Evolutionary conservation across 2,797 vertebrate species (phyloP), one percentile per base, ranked within the genome.

Genomic region (Micromesistius poutassou): DNA sequence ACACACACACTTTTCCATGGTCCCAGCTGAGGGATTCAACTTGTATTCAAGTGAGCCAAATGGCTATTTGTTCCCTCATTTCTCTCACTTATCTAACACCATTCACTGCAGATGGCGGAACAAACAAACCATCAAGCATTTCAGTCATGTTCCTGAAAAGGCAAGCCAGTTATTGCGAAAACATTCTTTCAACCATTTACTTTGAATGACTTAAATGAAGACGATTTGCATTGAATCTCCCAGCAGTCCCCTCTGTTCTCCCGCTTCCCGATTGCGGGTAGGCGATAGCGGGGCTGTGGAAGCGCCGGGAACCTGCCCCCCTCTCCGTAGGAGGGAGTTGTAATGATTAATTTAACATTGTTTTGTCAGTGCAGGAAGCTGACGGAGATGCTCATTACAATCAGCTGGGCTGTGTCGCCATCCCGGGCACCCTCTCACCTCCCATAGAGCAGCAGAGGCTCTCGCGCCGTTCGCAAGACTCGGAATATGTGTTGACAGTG

Each of bases 271-370:
- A 36, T 36, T 36, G 36, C 36, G 35, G 35, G 35, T 36, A 36
- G 8, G 35, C 6, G 35, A 33, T n/a, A 9, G 4, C 1, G 35
- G 8, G 35, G 5, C 5, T 36, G 6, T 88, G 87, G 84, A 77
- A 81, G 82, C 87, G 80, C 87, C 81, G 81, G 79, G 81, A 79
- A 85, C 82, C 85, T 82, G 90, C 22, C 50, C 50, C 42, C 14
- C 85, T 87, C 90, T 73, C 92, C 82, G 91, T 89, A 85, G 91
- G 92, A 90, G 92, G 92, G 87, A 83, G 78, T 84, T 88, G 86
- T 93, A 90, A 88, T 90, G 86, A 94, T 93, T 94, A 90, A 93
- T 94, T 94, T 94, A 82, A 81, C 79, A 91, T 93, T 93, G 90
- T 94, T 92, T 94, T 93, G 90, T 92, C 89, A 87, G 88, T 28